Base-by-base conservation (phyloP, 2,113 vertebrate genomes). In the Myocastor coypus region DNA sequence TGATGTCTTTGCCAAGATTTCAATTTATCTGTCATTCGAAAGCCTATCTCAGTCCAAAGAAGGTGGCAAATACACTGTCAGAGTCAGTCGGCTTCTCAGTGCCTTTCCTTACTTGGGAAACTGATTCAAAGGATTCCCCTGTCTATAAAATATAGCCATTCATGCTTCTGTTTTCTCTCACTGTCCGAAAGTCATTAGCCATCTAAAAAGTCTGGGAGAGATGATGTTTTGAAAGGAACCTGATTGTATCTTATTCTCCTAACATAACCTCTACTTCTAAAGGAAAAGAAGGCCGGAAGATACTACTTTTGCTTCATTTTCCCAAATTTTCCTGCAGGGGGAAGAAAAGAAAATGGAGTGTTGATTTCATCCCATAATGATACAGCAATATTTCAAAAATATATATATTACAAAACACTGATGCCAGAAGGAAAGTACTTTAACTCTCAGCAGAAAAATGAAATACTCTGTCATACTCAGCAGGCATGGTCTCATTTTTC, bases 371-470 rank as follows among this genome's bases (percentile, higher is more conserved):
- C 95, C 97, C 42, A 37, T 71, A 97, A 97, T 42, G 42, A 83
- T 61, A 81, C 89, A 93, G 96, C 96, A 97, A 96, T 3, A 73
- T 95, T 95, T 97, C 95, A 95, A 86, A 97, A 85, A 97, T 10
- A 85, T 68, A 75, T 68, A 95, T 71, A 96, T 69, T 94, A 88
- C 94, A 94, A 98, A 97, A 94, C 83, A 96, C 97, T 94, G 87
- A 96, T 95, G 98, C 88, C 97, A 97, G 96, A 98, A 95, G 94
- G 96, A 98, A 98, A 95, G 66, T 95, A 97, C 93, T 98, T 98
- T 94, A 97, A 94, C 96, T 97, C 97, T 94, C 84, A 97, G 95
- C 77, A 97, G 98, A 88, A 95, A 96, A 96, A 96, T 92, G 90
- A 97, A 98, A 91, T 91, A 83, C 84, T 95, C 75, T 92, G 96